Evolutionary conservation across 2,888 invertebrate genomes (phyloP), one percentile per base, ranked within the genome.

Genomic region (Rapana venosa): DNA sequence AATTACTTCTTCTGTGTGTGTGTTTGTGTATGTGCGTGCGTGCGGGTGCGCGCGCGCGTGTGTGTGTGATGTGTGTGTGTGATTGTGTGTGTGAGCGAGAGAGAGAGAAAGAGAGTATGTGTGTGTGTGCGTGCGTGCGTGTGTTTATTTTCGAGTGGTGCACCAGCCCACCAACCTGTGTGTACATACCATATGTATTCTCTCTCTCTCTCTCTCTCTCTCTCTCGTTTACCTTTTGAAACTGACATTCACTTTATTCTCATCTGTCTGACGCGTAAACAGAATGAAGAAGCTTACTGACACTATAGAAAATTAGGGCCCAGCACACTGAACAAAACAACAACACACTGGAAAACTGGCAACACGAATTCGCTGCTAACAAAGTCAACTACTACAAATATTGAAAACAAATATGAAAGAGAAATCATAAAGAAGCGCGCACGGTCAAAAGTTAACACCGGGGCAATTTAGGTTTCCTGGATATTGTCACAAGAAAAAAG

Each of bases 51-150:
- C 36, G 81, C 20, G 81, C 36, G 81, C 36, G 81, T 79, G 35
- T 79, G 79, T 79, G 22, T 35, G 32, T 79, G 79, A 8, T 13
- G 79, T 79, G 81, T 79, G 79, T 79, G 79, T 32, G 79, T 79
- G 79, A 8, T 30, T 32, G 79, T 79, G 79, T 79, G 79, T 79
- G 79, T 30, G 32, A 30, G 77, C 26, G 77, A 30, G 77, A 30
- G 77, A 30, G 77, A 30, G 77, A 30, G 77, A 30, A 32, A 8
- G 77, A 30, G 77, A 30, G 79, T 79, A 35, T 35, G 79, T 79
- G 81, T 79, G 79, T 79, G 79, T 79, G 32, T 79, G 79, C 35
- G 35, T 30, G 22, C 26, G 1, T 79, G n/a, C 11, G n/a, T 74
- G n/a, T 74, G n/a, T 74, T n/a, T n/a, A n/a, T n/a, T n/a, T 47